Evolutionary conservation across 2,113 vertebrate species (phyloP).

Genomic region (Varanus salvator): DNA sequence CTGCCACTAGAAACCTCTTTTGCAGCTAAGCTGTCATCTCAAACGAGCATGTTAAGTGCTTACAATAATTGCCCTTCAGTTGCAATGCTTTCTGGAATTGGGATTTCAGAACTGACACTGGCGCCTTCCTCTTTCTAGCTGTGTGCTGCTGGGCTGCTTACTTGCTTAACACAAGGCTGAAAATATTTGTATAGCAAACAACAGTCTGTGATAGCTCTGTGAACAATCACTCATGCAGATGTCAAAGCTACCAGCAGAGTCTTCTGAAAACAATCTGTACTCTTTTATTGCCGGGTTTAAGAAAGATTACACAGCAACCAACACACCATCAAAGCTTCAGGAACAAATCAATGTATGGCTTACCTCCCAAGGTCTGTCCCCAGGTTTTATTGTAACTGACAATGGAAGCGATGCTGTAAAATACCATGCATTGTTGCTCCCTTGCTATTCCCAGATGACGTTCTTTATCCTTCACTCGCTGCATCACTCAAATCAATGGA

Average conservation of each 20-base stretch:
- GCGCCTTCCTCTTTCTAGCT: not conserved
- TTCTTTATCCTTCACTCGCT: constrained; percentile 13
- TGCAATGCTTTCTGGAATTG: not conserved
- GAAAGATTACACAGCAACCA: constrained; percentile 57
- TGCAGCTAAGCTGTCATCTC: not conserved
- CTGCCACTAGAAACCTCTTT: rapidly evolving
- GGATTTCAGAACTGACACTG: not conserved
- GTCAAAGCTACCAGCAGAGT: constrained; percentile 18
- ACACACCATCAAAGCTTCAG: constrained; percentile 40
- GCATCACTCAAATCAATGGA: constrained; percentile 14
- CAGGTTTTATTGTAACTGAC: constrained; percentile 54
- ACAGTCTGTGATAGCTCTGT: not conserved
- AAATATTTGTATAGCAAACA: constrained; percentile 8
- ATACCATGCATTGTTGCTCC: constrained; percentile 18
- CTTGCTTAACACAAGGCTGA: not conserved
- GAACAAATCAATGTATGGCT: constrained; percentile 57
- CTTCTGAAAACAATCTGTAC: constrained; percentile 66
- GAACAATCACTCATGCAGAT: constrained; percentile 26
- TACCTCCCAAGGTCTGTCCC: constrained; percentile 58
- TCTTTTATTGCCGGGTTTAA: constrained; percentile 69
- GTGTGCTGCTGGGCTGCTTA: not conserved
- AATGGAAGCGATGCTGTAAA: not conserved
- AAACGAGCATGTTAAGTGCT: not conserved
- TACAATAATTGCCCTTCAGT: not conserved
- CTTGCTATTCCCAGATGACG: not conserved